Base-by-base conservation (phyloP, 2,888 invertebrate genomes). In the Diogma glabrata region DNA sequence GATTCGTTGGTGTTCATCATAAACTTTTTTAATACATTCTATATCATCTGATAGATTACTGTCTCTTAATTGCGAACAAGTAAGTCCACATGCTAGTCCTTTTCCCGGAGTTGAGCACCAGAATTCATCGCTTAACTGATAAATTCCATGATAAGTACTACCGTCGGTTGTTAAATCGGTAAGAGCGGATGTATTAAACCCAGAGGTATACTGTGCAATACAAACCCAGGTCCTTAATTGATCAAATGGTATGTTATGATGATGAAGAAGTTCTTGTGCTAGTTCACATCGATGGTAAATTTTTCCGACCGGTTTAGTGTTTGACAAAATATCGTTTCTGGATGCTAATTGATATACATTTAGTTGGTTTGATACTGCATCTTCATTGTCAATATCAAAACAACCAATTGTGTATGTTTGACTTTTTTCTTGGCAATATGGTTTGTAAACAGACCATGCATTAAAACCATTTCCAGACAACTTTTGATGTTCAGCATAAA, bases 51-150 rank as follows among this genome's bases (percentile, higher is more conserved):
- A 64, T 46, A 87, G 79, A 62, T 86, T 79, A 22, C 81, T 79
- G 59, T 87, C 81, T 40, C 79, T 73, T 24, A 86, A 68, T 1
- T 75, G 74, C 3, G 72, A 67, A 62, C 84, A 85, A 1, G 76
- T 67, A 2, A 78, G 62, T 4, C 77, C 76, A 60, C 84, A 84
- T 0, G 74, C 82, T 56, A 76, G 75, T 17, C 77, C 78, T 5
- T 65, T 65, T 2, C 67, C 67, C 36, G 74, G 73, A n/a, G 67
- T 64, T 0, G 65, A 67, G 62, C 84, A 84, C 84, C 84, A 85
- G 63, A 75, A 84, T 49, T 78, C 67, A 64, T 84, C 78, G 63
- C 82, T 83, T 58, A 86, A 84, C 67, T 86, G 84, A 61, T 85
- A 79, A 36, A 84, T 63, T 9, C 85, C 85, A 63, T 85, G 82